A percentile compares a stretch with the other conserved stretches of the same genome.
Evolutionary conservation across 2,113 vertebrate genomes (phyloP).

Genomic region (Pelodiscus sinensis): DNA sequence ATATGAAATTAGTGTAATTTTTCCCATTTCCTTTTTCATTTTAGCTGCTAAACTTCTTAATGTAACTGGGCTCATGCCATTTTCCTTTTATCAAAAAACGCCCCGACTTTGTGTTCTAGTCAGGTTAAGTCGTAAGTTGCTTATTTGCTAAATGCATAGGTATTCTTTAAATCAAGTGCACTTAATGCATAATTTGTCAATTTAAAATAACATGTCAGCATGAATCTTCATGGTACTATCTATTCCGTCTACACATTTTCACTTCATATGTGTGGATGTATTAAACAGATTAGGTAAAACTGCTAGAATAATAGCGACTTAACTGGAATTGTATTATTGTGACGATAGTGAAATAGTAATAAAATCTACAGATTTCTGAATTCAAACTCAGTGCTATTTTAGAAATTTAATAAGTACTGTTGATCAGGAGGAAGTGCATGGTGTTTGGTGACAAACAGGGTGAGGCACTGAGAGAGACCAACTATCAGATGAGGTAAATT

Average conservation of each 20-base stretch:
- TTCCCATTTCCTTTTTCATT: neutral
- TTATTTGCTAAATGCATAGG: neutral
- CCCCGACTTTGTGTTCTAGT: neutral
- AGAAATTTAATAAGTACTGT: conserved; percentile 38
- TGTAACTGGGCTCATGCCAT: neutral
- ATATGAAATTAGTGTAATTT: neutral
- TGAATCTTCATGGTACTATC: neutral
- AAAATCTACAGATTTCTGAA: conserved; percentile 28
- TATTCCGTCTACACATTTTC: accelerated
- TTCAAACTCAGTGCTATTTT: conserved; percentile 36
- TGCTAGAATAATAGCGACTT: neutral
- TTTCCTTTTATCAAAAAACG: neutral
- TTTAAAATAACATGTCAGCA: neutral
- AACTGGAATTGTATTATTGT: conserved; percentile 9
- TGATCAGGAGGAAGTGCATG: neutral
- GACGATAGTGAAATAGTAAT: conserved; percentile 38
- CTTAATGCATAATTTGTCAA: neutral
- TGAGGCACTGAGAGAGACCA: neutral
- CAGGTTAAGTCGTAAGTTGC: neutral
- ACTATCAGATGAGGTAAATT: neutral
- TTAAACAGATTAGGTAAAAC: neutral
- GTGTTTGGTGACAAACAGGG: neutral
- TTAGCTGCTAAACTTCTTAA: neutral
- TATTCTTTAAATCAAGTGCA: neutral
- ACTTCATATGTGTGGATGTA: neutral